Base-by-base conservation (phyloP, 1,140 invertebrate genomes). In the Cydia strobilella region DNA sequence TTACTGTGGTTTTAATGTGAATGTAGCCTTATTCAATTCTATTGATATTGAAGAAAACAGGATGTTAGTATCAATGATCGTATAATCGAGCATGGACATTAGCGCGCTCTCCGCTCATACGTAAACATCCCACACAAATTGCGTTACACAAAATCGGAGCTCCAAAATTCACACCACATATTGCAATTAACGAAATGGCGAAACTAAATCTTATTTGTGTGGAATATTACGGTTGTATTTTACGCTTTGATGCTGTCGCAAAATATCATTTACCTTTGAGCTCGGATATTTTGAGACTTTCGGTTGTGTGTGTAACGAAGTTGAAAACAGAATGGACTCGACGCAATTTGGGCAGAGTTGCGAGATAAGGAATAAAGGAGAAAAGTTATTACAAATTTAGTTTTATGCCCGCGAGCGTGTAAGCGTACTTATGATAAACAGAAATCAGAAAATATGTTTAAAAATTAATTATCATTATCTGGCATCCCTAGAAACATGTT, bases 31-130 rank as follows among this genome's bases (percentile, higher is more conserved):
- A 23, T 59, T 18, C 1, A 12, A 59, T 23, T 80, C 82, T 74
- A 75, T 54, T 77, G 74, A 79, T 45, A 80, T 75, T 83, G 85
- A 87, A 90, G 88, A 39, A 75, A 90, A 87, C 90, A 90, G 90
- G 90, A 89, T 82, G 75, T 76, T 79, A 51, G 75, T 31, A 75
- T 74, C 65, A 66, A 79, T 77, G 74, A 77, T 79, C 75, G 74
- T 71, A 27, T 74, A 15, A 80, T 74, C 80, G 69, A 69, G 65
- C 65, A 48, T 73, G 45, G 20, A 72, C 69, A 84, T 88, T 90
- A 90, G 84, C 82, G 76, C 86, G 89, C 84, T 86, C 89, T 89
- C 86, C 79, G 76, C 84, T 87, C 82, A 82, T 73, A 84, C 80
- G 77, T 83, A 71, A 81, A 89, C 84, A 75, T 85, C 84, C 83